Evolutionary conservation across 2,888 invertebrate species (phyloP), one percentile per base, ranked within the genome.

Genomic region (Amphimallon solstitiale): DNA sequence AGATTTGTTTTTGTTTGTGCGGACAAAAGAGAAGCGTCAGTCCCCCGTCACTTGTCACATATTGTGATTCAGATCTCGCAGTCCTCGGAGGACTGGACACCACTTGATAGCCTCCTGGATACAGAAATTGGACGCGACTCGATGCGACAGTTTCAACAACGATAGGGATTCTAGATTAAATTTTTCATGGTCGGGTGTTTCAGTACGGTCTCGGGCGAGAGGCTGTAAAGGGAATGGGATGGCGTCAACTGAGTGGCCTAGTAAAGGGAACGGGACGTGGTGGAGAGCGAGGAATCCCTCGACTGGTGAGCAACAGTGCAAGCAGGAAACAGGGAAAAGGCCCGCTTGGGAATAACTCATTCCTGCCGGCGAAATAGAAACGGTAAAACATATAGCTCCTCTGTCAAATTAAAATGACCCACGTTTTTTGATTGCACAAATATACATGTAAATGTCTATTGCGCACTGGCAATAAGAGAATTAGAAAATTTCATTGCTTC

Each of bases 161-260:
- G 67, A 63, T 69, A 71, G 72, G 72, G 72, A 71, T 71, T 75
- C 75, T 75, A 77, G 78, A 79, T 79, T 78, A 79, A 79, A 79
- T 79, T 79, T 79, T 79, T 78, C 77, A 77, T 77, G 77, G 76
- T 73, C 73, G 72, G 71, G 70, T 68, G 72, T 76, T 74, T 71
- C 72, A 70, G 65, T 72, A 73, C 71, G 73, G 72, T 72, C 71
- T 71, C 71, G 71, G 68, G 69, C 66, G 71, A 68, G 72, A 70
- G 68, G 71, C 71, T 73, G 73, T 74, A 76, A 76, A 76, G 74
- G 73, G 77, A 75, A 71, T 69, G 70, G 70, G 72, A 69, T 70
- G 64, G 61, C 67, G 69, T 69, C 56, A 65, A 68, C 65, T 61
- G 69, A 69, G 71, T 66, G 71, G 69, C 66, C 66, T 49, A 46